Percentiles rank a stretch among this genome's conserved stretches.
These are phyloP conservation scores for Myotis davidii DNA, from an alignment of 2,113 vertebrate genomes.

Conservation along the genomic window DNA sequence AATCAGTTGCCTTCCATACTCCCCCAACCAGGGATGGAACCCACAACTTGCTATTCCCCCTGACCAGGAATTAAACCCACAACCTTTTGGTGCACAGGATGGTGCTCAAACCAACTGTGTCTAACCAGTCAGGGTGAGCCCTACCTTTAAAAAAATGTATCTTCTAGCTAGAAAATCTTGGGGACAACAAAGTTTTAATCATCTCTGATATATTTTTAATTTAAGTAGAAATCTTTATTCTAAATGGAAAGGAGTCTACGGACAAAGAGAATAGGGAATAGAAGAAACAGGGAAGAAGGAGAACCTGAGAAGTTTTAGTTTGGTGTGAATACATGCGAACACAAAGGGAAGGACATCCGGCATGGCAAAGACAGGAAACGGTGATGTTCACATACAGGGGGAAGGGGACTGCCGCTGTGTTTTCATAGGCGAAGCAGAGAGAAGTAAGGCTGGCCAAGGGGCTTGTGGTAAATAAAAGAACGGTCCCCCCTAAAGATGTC, in stretches of 20 bases:
- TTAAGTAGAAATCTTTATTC: neutral
- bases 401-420: too few relatives aligned
- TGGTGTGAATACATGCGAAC: neutral
- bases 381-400: accelerated
- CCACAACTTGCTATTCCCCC: neutral
- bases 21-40: neutral
- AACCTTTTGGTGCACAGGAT: neutral
- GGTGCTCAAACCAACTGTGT: neutral
- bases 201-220: neutral
- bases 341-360: neutral
- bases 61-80: neutral
- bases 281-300: neutral
- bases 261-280: neutral
- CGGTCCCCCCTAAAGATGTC: neutral
- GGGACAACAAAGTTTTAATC: neutral
- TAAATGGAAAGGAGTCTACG: neutral
- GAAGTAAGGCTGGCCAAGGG: neutral
- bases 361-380: neutral
- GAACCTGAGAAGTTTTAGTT: neutral
- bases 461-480: neutral
- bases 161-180: conserved; percentile 2
- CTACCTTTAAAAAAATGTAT: neutral
- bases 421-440: neutral
- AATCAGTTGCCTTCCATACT: neutral
- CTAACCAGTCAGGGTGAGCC: neutral